Evolutionary conservation across 2,113 vertebrate species (phyloP), one percentile per base, ranked within the genome.

Genomic region (Papio anubis): DNA sequence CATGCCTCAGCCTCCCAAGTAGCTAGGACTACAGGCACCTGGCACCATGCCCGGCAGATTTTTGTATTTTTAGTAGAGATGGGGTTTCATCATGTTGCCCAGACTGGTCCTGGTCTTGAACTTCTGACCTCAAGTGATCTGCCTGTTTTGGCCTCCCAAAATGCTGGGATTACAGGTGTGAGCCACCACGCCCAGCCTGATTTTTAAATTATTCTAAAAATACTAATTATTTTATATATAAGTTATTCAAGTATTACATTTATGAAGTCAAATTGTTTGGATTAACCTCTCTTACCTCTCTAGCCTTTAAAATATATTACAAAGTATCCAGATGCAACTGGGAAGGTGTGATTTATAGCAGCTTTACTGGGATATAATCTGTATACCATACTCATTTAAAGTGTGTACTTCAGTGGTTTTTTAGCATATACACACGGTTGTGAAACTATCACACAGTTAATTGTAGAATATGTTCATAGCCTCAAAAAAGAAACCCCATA

Each of bases 271-370:
- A 72, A 52, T 59, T n/a, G 10, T 89, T 96, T 64, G 45, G 8
- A 85, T 92, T 85, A 92, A 89, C 35, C 12, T 84, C 21, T 43
- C 30, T 61, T 70, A 32, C 88, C 45, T 88, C 72, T 61, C 1
- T 70, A 61, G 18, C 20, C 27, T 78, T 89, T 84, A 57, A 96
- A 94, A 90, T 68, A 84, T 88, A 81, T 66, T 94, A 52, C 20
- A 64, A 6, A 35, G 12, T 88, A 8, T 82, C 38, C 21, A 48
- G 7, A 23, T 96, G 20, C 52, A 90, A 61, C 40, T 86, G 52
- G 52, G 80, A n/a, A 79, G 43, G 45, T 87, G 10, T 50, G 66
- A 50, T 40, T 93, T 88, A 12, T 40, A 59, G 17, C 7, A 38
- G 45, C 12, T 90, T 84, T 82, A n/a, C 5, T 93, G 85, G 45